phyloP scores from a whole-genome alignment of 2,113 vertebrate species.

The Erinaceus europaeus region DNA sequence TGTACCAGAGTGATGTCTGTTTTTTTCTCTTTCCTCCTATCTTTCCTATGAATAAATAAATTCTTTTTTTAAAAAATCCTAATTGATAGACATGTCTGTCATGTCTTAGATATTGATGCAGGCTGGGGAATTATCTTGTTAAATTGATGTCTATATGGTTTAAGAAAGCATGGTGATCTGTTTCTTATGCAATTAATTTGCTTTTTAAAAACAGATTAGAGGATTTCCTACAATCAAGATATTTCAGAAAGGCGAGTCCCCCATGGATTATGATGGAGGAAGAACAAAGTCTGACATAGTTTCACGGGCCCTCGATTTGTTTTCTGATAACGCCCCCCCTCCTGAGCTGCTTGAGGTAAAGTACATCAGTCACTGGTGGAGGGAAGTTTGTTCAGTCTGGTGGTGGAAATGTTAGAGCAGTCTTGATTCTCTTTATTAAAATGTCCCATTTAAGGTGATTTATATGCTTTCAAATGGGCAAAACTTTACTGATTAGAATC shows the following conservation, averaged over 20 bases:
- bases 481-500: neutral
- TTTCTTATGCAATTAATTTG: neutral
- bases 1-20: too few species aligned
- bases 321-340: slow-evolving; percentile 91
- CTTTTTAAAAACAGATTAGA: slow-evolving; percentile 84
- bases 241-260: slow-evolving; percentile 95
- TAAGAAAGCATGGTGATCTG: neutral
- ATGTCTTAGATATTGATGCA: too few species aligned
- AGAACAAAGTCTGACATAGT: slow-evolving; percentile 91
- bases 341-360: slow-evolving; percentile 92
- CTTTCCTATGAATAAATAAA: too few species aligned
- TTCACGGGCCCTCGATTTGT: slow-evolving; percentile 90
- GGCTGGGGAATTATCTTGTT: neutral
- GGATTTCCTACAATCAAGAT: slow-evolving; percentile 98
- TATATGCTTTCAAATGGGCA: neutral
- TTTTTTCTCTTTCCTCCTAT: too few species aligned
- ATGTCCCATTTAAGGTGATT: neutral
- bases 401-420: rapidly evolving
- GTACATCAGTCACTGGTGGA: rapidly evolving
- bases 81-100: neutral
- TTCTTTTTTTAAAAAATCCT: too few species aligned
- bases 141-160: neutral
- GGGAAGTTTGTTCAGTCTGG: neutral
- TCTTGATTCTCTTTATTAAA: neutral
- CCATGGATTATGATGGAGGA: slow-evolving; percentile 93